phyloP scores from a whole-genome alignment of 1,140 invertebrate genomes.

The Cydia splendana region DNA sequence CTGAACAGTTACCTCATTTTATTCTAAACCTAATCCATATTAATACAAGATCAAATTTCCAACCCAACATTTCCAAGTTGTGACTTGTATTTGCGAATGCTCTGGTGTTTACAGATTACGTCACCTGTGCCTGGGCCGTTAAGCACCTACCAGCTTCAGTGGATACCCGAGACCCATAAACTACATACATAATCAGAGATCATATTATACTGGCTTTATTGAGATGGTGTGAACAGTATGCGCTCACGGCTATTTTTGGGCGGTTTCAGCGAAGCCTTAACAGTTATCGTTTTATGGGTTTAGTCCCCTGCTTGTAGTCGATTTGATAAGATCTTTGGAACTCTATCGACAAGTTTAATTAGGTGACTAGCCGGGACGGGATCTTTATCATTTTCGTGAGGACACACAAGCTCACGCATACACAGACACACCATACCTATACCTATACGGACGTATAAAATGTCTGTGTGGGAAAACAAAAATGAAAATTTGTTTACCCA shows the following conservation, averaged over 20 bases:
- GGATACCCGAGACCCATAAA: background rate
- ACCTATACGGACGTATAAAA: too few relatives aligned
- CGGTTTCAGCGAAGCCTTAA: conserved; percentile 2
- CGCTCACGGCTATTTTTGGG: background rate
- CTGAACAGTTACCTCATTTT: background rate
- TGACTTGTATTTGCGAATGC: background rate
- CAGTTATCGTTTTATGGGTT: conserved; percentile 2
- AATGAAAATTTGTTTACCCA: too few relatives aligned
- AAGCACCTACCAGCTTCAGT: background rate
- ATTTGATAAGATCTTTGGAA: background rate
- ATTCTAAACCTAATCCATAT: background rate
- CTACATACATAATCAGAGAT: background rate
- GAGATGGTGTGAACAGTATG: background rate
- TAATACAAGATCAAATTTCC: background rate
- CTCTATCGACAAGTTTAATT: background rate
- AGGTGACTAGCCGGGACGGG: background rate
- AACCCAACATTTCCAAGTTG: background rate
- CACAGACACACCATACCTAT: too few relatives aligned
- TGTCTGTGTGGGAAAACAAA: too few relatives aligned
- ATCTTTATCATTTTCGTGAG: too few relatives aligned
- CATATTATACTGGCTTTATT: background rate
- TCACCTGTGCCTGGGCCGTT: background rate
- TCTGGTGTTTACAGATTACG: background rate
- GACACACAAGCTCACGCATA: too few relatives aligned
- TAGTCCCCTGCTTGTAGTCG: background rate